Conservation (phyloP, 2,113 vertebrate genomes). For the Poeciliopsis retropinna region DNA sequence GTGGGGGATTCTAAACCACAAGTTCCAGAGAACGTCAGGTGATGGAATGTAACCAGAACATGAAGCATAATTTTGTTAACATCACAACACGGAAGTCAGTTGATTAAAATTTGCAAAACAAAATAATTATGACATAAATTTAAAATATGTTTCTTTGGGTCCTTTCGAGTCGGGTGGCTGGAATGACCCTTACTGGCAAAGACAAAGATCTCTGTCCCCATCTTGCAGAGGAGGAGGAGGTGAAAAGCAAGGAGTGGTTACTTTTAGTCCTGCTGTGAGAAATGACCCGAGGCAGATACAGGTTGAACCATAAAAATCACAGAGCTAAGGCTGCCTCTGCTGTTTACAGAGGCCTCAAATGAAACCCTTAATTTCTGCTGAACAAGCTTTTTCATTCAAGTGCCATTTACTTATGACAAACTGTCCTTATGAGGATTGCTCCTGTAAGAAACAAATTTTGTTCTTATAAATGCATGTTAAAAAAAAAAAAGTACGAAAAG, state of each 20-base stretch:
- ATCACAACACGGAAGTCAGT: conserved; percentile 14
- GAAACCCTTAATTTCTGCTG: conserved; percentile 2
- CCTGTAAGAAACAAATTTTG: neutral
- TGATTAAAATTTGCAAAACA: conserved; percentile 5
- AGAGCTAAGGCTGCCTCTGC: conserved; percentile 34
- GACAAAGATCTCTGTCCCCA: conserved; percentile 38
- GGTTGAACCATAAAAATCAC: conserved; percentile 58
- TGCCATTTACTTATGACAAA: neutral
- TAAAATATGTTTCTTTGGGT: conserved; percentile 34
- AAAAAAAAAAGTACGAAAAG: too few species aligned
- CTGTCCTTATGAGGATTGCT: neutral
- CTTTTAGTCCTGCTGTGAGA: conserved; percentile 51
- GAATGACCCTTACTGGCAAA: conserved; percentile 39
- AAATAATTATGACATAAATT: conserved; percentile 34
- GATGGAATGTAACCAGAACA: conserved; percentile 17
- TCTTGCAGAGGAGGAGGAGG: conserved; percentile 26
- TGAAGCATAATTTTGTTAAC: conserved; percentile 45
- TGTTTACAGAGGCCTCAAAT: conserved; percentile 31
- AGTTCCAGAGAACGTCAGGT: conserved; percentile 8
- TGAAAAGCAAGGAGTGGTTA: conserved; percentile 34
- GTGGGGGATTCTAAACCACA: conserved; percentile 18
- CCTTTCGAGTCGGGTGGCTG: conserved; percentile 28
- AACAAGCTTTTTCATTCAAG: conserved; percentile 12
- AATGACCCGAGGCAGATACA: conserved; percentile 64
- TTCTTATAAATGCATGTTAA: neutral